A percentile compares a stretch with the other conserved stretches of the same genome.
Evolutionary conservation across 2,797 vertebrate genomes (phyloP).

Genomic region (Spinus pinus): DNA sequence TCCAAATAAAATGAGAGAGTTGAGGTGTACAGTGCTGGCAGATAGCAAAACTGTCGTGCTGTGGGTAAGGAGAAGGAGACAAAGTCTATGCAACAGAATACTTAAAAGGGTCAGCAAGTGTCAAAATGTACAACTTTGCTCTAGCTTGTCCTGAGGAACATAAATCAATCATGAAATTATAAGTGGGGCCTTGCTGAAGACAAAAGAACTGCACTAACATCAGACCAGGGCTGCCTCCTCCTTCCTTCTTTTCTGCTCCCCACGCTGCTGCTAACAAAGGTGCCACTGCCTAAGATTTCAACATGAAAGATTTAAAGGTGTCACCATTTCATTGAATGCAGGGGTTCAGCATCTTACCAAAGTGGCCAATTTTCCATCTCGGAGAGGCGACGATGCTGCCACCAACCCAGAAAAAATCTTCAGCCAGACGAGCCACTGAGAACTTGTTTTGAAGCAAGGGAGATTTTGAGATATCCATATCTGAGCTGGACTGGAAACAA

Average conservation of each 20-base stretch:
- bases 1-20: not conserved
- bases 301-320: not conserved
- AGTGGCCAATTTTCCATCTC: slow-evolving; percentile 82
- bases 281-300: not conserved
- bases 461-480: slow-evolving; percentile 63
- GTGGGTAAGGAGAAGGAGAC: not conserved
- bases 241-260: not conserved
- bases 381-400: slow-evolving; percentile 79
- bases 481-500: not conserved
- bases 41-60: not conserved
- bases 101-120: not conserved
- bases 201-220: not conserved
- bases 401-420: slow-evolving; percentile 87
- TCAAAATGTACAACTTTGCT: not conserved
- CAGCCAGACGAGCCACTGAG: slow-evolving; percentile 72
- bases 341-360: slow-evolving; percentile 81
- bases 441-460: slow-evolving; percentile 64
- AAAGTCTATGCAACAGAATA: not conserved
- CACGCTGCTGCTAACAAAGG: not conserved
- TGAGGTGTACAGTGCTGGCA: not conserved
- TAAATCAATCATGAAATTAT: not conserved
- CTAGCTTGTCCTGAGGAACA: not conserved
- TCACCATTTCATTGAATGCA: not conserved
- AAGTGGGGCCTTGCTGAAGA: not conserved
- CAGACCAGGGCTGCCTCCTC: not conserved